Evolutionary conservation across 2,113 vertebrate species (phyloP).

Genomic region (Syrrhaptes paradoxus): DNA sequence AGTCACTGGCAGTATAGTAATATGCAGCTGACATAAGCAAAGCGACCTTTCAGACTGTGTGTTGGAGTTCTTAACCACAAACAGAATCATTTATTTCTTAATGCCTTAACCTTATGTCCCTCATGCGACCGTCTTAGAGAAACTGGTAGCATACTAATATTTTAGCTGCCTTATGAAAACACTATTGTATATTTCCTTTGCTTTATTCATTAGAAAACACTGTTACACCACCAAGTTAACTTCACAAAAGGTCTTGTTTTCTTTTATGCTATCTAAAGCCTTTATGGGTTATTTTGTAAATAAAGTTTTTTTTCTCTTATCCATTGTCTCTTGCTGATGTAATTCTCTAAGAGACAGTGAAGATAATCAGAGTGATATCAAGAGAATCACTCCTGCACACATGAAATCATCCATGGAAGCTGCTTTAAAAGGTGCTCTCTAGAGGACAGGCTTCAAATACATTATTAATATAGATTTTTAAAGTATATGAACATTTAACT

Average conservation of each 20-base stretch:
- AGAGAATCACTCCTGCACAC: background rate
- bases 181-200: background rate
- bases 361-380: background rate
- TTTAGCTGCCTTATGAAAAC: background rate
- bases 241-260: background rate
- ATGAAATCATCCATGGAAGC: background rate
- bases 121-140: background rate
- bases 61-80: constrained; percentile 2
- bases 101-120: background rate
- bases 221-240: background rate
- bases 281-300: background rate
- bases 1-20: background rate
- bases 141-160: background rate
- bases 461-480: background rate
- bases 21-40: background rate
- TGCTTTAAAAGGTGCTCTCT: background rate
- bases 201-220: background rate
- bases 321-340: background rate
- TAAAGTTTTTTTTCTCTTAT: background rate
- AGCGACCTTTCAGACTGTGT: background rate
- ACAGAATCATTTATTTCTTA: constrained; percentile 1
- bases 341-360: background rate
- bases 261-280: background rate
- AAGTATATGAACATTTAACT: background rate
- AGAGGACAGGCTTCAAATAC: background rate